Conservation (phyloP, 2,888 invertebrate species). For the Aleiodes testaceus region DNA sequence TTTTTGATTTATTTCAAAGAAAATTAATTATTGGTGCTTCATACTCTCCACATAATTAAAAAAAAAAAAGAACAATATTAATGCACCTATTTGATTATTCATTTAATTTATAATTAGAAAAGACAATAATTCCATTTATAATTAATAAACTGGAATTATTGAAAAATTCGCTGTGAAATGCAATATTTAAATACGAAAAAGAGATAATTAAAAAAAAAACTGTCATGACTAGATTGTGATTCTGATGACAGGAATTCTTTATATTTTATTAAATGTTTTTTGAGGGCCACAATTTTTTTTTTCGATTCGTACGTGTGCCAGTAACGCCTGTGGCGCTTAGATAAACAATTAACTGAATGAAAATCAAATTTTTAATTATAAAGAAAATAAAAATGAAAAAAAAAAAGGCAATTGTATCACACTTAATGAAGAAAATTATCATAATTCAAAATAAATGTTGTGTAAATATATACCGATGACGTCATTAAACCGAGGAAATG, state of each 20-base stretch:
- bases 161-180: slow-evolving; percentile 51
- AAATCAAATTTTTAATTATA: slow-evolving; percentile 37
- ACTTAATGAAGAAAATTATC: slow-evolving; percentile 57
- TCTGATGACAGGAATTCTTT: slow-evolving; percentile 51
- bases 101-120: slow-evolving; percentile 34
- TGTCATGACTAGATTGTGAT: slow-evolving; percentile 58
- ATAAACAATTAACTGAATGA: slow-evolving; percentile 35
- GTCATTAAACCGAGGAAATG: slow-evolving; percentile 51
- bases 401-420: slow-evolving; percentile 52
- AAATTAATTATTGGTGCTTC: slow-evolving; percentile 11
- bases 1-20: slow-evolving; percentile 23
- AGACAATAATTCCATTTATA: slow-evolving; percentile 30
- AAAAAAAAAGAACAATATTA: slow-evolving; percentile 21
- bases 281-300: slow-evolving; percentile 36
- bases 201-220: slow-evolving; percentile 44
- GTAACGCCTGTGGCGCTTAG: slow-evolving; percentile 43
- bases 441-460: slow-evolving; percentile 65
- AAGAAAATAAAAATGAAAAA: slow-evolving; percentile 40
- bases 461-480: slow-evolving; percentile 64
- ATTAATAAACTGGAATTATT: neutral
- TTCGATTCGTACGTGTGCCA: slow-evolving; percentile 36
- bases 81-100: slow-evolving; percentile 25
- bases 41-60: neutral
- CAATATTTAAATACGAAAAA: slow-evolving; percentile 47
- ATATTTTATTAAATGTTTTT: slow-evolving; percentile 56